A percentile compares a stretch with the other conserved stretches of the same genome.
phyloP scores from a whole-genome alignment of 2,888 invertebrate genomes.

The Entomobrya multifasciata region DNA sequence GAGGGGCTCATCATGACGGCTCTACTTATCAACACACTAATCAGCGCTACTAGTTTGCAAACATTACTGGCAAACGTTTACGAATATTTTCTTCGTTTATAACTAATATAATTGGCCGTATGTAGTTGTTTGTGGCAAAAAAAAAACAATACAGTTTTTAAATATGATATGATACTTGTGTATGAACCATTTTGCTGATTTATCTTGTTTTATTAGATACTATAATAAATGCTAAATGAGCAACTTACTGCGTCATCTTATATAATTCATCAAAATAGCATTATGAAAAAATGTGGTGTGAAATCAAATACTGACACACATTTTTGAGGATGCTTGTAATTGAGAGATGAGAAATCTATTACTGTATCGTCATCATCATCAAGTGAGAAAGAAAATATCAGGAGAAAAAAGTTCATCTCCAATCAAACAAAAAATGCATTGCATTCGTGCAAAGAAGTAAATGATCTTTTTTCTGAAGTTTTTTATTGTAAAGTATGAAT shows the following conservation, averaged over 20 bases:
- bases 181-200: no score
- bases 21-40: no score
- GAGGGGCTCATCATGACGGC: not conserved
- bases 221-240: no score
- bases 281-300: not conserved
- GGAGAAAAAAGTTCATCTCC: not conserved
- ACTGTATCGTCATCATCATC: conserved; percentile 5
- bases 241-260: conserved; percentile 35
- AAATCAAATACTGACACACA: conserved; percentile 42
- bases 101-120: no score
- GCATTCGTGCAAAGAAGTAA: not conserved
- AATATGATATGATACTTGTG: no score
- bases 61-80: no score
- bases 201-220: not conserved
- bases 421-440: conserved; percentile 1
- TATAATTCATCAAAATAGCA: not conserved
- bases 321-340: not conserved
- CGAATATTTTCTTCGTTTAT: no score
- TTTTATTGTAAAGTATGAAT: no score
- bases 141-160: no score
- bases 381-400: not conserved
- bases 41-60: no score
- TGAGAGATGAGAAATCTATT: not conserved
- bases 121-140: no score
- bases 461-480: no score